Percentiles rank a stretch among this genome's conserved stretches.
Conservation (phyloP, 2,113 vertebrate genomes). For the Silurus glanis region DNA sequence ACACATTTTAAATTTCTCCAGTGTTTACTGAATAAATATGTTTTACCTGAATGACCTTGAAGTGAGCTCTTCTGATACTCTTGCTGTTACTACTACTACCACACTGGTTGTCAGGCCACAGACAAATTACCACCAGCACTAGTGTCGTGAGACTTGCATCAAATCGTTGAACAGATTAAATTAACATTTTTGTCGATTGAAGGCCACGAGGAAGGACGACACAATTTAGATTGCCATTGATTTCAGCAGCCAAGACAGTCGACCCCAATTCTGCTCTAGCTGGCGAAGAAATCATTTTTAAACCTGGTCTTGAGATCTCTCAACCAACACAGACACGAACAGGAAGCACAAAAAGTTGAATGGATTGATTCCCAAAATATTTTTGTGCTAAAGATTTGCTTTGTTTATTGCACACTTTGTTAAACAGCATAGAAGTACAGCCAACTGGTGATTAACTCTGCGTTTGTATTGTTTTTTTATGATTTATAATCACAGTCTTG, state of each 20-base stretch:
- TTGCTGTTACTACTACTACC: neutral
- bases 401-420: neutral
- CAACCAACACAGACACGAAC: neutral
- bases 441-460: no score
- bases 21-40: neutral
- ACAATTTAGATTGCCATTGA: slow-evolving; percentile 23
- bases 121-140: neutral
- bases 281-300: neutral
- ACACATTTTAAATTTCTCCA: neutral
- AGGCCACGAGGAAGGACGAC: neutral
- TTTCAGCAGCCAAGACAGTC: slow-evolving; percentile 5
- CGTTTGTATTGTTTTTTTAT: no score
- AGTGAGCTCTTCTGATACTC: neutral
- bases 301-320: neutral
- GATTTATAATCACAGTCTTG: no score
- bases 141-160: neutral
- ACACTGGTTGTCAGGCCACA: neutral
- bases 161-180: slow-evolving; percentile 24
- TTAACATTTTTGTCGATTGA: slow-evolving; percentile 20
- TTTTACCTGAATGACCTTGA: neutral
- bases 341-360: neutral
- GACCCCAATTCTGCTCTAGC: slow-evolving; percentile 6
- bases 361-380: neutral
- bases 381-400: neutral
- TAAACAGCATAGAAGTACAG: no score